A percentile compares a stretch with the other conserved stretches of the same genome.
Evolutionary conservation across 37 sponge, comb jelly and placozoan genomes (phyloP).

Genomic region (Chondrosia reniformis): DNA sequence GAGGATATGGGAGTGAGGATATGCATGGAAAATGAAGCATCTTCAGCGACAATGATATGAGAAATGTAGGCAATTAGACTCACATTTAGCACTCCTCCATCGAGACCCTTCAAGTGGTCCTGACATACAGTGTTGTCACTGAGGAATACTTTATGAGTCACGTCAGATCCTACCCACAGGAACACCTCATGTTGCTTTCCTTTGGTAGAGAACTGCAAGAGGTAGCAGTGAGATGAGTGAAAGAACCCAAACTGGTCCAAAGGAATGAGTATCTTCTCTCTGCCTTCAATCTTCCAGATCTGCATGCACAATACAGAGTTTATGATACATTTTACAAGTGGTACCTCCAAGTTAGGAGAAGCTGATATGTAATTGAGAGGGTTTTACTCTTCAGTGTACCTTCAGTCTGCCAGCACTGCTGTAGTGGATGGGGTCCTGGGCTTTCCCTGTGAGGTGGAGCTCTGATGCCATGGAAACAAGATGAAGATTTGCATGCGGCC

Average conservation of each 20-base stretch:
- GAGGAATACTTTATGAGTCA: no score
- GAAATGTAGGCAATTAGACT: no score
- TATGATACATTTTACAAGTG: no score
- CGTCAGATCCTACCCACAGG: conserved; percentile 41
- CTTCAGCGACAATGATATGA: no score
- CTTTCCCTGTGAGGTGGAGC: conserved; percentile 16
- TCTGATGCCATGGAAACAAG: conserved; percentile 14
- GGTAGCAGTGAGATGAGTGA: conserved; percentile 25
- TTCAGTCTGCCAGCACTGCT: conserved; percentile 36
- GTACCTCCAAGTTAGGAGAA: no score
- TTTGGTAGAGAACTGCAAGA: conserved; percentile 23
- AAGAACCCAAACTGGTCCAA: conserved; percentile 45
- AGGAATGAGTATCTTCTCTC: neutral
- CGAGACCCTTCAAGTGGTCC: no score
- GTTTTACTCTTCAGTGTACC: conserved; percentile 14
- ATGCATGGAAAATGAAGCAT: no score
- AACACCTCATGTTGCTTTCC: conserved; percentile 20
- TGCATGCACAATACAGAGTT: no score
- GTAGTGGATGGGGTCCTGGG: neutral
- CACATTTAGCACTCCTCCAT: no score
- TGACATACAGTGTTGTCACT: no score
- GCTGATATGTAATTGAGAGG: no score
- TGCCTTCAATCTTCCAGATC: conserved; percentile 24
- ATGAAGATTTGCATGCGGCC: conserved; percentile 33
- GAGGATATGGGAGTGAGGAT: no score